Evolutionary conservation across 2,888 invertebrate species (phyloP).

Genomic region (Adelphocoris suturalis): DNA sequence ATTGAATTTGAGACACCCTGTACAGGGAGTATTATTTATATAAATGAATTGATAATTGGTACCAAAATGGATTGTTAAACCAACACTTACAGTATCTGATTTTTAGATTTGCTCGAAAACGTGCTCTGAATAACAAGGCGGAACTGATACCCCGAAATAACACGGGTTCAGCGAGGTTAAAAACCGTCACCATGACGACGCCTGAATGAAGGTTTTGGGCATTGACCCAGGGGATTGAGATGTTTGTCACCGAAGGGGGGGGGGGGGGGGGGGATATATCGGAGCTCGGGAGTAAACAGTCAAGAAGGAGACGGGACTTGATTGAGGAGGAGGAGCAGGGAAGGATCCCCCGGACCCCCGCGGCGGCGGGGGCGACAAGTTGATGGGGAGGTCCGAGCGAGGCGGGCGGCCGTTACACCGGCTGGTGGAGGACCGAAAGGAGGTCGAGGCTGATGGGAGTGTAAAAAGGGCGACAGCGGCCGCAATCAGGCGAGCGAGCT

Average conservation of each 20-base stretch:
- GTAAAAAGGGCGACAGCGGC: conserved; percentile 22
- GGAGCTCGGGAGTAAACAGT: conserved; percentile 37
- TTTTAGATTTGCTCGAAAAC: background rate
- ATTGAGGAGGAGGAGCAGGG: conserved; percentile 39
- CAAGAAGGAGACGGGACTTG: conserved; percentile 5
- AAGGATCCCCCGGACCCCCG: background rate
- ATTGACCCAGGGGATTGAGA: conserved; percentile 49
- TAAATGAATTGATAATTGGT: no score
- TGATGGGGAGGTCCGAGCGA: background rate
- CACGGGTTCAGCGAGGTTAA: conserved; percentile 1
- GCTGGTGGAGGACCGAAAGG: background rate
- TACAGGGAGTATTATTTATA: no score
- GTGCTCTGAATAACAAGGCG: background rate
- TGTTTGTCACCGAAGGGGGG: conserved; percentile 48
- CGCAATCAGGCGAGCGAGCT: background rate
- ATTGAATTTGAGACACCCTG: no score
- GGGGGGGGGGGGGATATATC: conserved; percentile 44
- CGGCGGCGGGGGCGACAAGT: background rate
- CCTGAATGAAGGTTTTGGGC: conserved; percentile 44
- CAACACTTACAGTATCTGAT: background rate
- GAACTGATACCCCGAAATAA: conserved; percentile 21
- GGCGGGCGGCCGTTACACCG: background rate
- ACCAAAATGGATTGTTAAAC: no score
- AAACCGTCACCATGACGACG: conserved; percentile 33
- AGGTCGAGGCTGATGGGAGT: background rate